Percentiles rank a stretch among this genome's conserved stretches.
Conservation (phyloP, 2,888 invertebrate genomes). For the Lumbricus terrestris region DNA sequence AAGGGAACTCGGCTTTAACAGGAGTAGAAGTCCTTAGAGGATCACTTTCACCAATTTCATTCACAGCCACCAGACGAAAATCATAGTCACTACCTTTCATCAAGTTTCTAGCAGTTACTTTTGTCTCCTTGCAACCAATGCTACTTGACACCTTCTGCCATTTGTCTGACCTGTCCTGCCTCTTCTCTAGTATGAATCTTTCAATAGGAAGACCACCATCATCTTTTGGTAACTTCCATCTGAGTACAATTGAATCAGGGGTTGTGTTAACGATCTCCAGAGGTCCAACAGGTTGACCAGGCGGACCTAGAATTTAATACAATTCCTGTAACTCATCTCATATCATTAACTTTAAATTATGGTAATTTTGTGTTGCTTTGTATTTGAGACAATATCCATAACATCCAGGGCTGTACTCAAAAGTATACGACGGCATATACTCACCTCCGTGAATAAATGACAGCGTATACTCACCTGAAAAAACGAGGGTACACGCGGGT, state of each 20-base stretch:
- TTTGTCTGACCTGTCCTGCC: not conserved
- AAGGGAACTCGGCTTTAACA: constrained; percentile 18
- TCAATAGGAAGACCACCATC: constrained; percentile 93
- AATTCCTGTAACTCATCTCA: too few species aligned
- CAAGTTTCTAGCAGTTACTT: not conserved
- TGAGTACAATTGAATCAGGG: constrained; percentile 85
- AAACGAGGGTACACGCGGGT: too few species aligned
- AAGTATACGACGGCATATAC: too few species aligned
- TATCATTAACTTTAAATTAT: too few species aligned
- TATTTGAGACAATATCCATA: too few species aligned
- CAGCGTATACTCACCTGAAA: too few species aligned
- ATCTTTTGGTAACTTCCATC: constrained; percentile 94
- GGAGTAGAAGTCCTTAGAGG: not conserved
- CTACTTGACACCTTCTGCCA: not conserved
- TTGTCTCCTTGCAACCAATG: not conserved
- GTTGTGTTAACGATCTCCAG: constrained; percentile 86
- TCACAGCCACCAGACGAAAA: constrained; percentile 18
- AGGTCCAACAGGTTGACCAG: constrained; percentile 76
- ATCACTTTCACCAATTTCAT: constrained; percentile 19
- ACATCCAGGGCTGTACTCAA: too few species aligned
- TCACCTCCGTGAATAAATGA: too few species aligned
- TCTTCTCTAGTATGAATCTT: constrained; percentile 78
- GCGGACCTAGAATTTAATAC: not conserved
- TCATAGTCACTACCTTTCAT: not conserved
- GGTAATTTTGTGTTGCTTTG: too few species aligned